A percentile compares a stretch with the other conserved stretches of the same genome.
Conservation (phyloP, 1,140 invertebrate genomes). For the Atta cephalotes region DNA sequence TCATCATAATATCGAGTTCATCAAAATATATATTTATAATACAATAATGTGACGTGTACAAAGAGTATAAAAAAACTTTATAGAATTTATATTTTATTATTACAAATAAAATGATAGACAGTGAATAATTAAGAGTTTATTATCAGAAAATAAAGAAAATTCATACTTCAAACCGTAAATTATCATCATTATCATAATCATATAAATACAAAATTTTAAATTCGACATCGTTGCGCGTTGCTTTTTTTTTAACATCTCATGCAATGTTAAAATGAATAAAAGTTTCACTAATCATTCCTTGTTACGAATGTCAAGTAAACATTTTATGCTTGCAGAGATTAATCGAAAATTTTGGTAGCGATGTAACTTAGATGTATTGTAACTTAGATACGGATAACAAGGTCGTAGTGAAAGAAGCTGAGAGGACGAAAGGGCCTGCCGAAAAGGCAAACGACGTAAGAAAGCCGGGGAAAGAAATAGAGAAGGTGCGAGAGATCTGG, state of each 20-base stretch:
- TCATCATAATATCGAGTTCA: slow-evolving; percentile 18
- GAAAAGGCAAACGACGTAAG: slow-evolving; percentile 55
- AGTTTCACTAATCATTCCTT: slow-evolving; percentile 27
- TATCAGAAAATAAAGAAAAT: neutral
- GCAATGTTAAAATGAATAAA: neutral
- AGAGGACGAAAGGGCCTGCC: slow-evolving; percentile 24
- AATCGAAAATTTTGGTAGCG: slow-evolving; percentile 52
- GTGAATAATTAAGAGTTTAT: neutral
- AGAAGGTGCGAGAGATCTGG: slow-evolving; percentile 31
- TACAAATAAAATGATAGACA: neutral
- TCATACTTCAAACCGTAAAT: neutral
- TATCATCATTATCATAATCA: neutral
- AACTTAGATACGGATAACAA: slow-evolving; percentile 25
- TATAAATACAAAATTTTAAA: neutral
- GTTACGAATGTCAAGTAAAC: slow-evolving; percentile 59
- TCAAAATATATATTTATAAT: neutral
- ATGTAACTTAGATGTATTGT: neutral
- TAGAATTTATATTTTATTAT: neutral
- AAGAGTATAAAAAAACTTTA: neutral
- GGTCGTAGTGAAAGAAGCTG: slow-evolving; percentile 19
- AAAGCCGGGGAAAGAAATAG: slow-evolving; percentile 44
- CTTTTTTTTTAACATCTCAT: neutral
- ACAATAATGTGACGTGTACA: neutral
- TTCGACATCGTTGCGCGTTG: neutral
- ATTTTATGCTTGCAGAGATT: slow-evolving; percentile 38